These are phyloP conservation scores for Phalacrocorax aristotelis DNA, from an alignment of 2,113 vertebrate genomes.

Conservation along the genomic window DNA sequence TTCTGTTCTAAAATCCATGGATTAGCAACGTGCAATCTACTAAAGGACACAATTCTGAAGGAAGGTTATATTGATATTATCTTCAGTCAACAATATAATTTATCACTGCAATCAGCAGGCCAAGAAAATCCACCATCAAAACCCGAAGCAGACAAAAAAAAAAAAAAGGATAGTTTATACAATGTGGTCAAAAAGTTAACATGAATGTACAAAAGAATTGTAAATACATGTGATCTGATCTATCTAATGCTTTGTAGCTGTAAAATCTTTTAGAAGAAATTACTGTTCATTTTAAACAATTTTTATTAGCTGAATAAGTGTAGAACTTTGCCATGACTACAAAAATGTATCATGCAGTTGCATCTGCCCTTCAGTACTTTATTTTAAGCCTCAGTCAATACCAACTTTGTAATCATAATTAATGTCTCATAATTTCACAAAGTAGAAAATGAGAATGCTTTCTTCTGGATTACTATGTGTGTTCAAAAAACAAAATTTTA, in stretches of 20 bases:
- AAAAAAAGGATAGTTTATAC: not conserved
- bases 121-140: not conserved
- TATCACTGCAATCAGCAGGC: not conserved
- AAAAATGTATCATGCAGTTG: not conserved
- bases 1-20: not conserved
- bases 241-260: not conserved
- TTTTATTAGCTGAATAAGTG: not conserved
- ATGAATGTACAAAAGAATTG: not conserved
- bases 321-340: not conserved
- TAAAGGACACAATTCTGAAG: not conserved
- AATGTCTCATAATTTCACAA: not conserved
- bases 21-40: not conserved
- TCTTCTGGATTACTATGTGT: not conserved
- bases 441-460: constrained; percentile 17
- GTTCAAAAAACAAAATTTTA: constrained; percentile 17
- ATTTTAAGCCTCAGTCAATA: not conserved
- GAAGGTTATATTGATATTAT: not conserved
- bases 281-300: not conserved
- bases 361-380: not conserved
- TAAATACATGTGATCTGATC: not conserved
- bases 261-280: not conserved
- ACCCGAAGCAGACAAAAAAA: not conserved
- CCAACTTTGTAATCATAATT: not conserved
- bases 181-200: not conserved
- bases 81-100: not conserved